These are phyloP conservation scores for Lasioglossum lativentre DNA, from an alignment of 2,888 invertebrate genomes.

Conservation along the genomic window DNA sequence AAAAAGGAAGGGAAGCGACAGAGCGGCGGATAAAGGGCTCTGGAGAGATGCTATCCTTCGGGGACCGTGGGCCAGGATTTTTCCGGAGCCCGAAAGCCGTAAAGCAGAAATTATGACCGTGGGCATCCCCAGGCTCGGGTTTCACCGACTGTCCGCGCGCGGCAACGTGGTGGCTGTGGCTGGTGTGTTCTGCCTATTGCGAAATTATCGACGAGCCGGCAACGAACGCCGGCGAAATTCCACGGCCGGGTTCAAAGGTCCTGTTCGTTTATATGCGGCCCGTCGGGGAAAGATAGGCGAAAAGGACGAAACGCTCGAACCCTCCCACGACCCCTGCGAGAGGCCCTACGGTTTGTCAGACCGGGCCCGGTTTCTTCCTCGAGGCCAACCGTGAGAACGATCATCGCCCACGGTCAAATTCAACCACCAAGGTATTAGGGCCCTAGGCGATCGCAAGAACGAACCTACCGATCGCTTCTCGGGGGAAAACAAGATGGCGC, in stretches of 20 bases:
- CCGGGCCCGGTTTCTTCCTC: conserved; percentile 52
- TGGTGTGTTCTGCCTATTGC: conserved; percentile 29
- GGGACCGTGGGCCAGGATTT: conserved; percentile 23
- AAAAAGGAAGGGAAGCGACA: not conserved
- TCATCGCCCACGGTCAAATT: conserved; percentile 79
- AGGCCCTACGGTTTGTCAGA: conserved; percentile 53
- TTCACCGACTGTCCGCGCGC: conserved; percentile 25
- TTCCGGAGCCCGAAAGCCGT: conserved; percentile 29
- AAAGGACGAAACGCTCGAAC: conserved; percentile 65
- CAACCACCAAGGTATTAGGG: conserved; percentile 77
- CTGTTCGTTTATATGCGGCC: conserved; percentile 44
- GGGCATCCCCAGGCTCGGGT: conserved; percentile 22
- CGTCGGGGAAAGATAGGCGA: conserved; percentile 51
- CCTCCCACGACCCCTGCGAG: conserved; percentile 79
- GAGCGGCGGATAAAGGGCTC: not conserved
- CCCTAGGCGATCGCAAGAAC: conserved; percentile 69
- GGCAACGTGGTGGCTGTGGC: conserved; percentile 1
- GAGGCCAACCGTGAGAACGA: conserved; percentile 78
- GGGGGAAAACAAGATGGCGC: not conserved
- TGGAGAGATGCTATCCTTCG: not conserved
- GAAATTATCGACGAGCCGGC: conserved; percentile 62
- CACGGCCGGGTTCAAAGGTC: conserved; percentile 78
- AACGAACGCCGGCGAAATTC: conserved; percentile 72
- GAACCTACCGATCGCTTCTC: conserved; percentile 17
- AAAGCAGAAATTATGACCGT: conserved; percentile 41